These are phyloP conservation scores for Thalassarche chlororhynchos DNA, from an alignment of 2,113 vertebrate species.

Conservation along the genomic window DNA sequence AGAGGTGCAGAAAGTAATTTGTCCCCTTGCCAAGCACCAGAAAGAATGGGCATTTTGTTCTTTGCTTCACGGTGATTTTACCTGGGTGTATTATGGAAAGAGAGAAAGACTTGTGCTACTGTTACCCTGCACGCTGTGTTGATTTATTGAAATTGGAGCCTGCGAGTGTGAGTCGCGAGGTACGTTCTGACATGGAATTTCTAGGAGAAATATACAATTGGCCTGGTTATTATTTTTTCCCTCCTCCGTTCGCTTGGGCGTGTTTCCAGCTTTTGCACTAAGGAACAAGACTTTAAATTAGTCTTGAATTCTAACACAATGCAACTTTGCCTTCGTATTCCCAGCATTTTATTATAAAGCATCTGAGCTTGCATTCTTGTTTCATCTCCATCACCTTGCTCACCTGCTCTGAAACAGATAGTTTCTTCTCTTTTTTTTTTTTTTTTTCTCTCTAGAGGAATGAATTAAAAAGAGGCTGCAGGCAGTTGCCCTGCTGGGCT, in stretches of 20 bases:
- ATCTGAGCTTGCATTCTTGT: not conserved
- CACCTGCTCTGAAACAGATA: not conserved
- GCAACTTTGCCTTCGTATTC: not conserved
- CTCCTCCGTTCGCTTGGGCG: constrained; percentile 14
- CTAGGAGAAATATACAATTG: constrained; percentile 81
- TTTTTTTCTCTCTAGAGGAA: not conserved
- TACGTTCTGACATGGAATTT: constrained; percentile 74
- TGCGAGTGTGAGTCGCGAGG: constrained; percentile 72
- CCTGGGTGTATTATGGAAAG: constrained; percentile 78
- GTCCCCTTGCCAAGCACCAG: constrained; percentile 77
- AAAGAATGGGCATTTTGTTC: constrained; percentile 87
- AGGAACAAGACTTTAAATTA: constrained; percentile 66
- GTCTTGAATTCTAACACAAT: not conserved
- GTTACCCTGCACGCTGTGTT: constrained; percentile 69
- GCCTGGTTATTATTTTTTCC: constrained; percentile 55
- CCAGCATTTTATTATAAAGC: not conserved
- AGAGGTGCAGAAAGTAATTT: constrained; percentile 83
- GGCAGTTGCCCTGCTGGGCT: not conserved
- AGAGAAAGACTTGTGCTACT: constrained; percentile 56
- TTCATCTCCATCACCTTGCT: not conserved
- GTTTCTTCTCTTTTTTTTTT: not conserved
- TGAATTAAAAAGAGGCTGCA: not conserved
- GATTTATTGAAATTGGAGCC: constrained; percentile 87
- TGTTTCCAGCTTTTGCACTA: constrained; percentile 70
- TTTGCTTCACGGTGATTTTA: constrained; percentile 68